Evolutionary conservation across 64 coral and sea anemone genomes (phyloP), one percentile per base, ranked within the genome.

Genomic region (Pocillopora verrucosa): DNA sequence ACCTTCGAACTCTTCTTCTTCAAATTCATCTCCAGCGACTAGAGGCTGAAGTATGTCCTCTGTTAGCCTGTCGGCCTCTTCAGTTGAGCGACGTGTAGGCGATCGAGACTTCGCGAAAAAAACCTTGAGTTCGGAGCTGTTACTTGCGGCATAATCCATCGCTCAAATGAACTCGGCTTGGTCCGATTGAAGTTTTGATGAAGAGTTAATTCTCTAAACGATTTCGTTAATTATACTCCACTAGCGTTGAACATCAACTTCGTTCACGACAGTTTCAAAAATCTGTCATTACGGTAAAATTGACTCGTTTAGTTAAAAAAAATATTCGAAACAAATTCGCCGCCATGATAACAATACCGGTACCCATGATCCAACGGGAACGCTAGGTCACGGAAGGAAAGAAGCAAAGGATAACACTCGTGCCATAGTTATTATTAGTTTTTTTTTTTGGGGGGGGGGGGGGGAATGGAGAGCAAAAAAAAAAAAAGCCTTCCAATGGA

Each of bases 1-100:
- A 83, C 80, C 80, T 37, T 85, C 61, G 10, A 41, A 38, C 15
- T 85, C 82, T 16, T 72, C 19, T 72, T 85, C 82, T n/a, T 85
- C 61, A 36, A 72, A 85, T 24, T 85, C 82, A 85, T 85, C 82
- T 36, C 82, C 65, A 5, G 36, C 64, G 5, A 85, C 82, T 41
- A 85, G 36, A 4, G 82, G 82, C 36, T 56, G 11, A 72, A 85
- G 70, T 70, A 85, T 14, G 14, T 85, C 82, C 38, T 72, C 82
- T 30, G 64, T 58, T 38, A 72, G 36, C 72, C 38, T 63, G 56
- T 85, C 37, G 22, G 26, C 3, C 11, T 70, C 67, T 57, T 72
- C 63, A 26, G 64, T 17, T 57, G 22, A 72, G 11, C 4, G 36
- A n/a, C 72, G 17, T 72, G 36, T 85, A 14, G 17, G 64, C 41